These are phyloP conservation scores for Harpagoxenus sublaevis DNA, from an alignment of 2,888 invertebrate genomes.

Conservation along the genomic window DNA sequence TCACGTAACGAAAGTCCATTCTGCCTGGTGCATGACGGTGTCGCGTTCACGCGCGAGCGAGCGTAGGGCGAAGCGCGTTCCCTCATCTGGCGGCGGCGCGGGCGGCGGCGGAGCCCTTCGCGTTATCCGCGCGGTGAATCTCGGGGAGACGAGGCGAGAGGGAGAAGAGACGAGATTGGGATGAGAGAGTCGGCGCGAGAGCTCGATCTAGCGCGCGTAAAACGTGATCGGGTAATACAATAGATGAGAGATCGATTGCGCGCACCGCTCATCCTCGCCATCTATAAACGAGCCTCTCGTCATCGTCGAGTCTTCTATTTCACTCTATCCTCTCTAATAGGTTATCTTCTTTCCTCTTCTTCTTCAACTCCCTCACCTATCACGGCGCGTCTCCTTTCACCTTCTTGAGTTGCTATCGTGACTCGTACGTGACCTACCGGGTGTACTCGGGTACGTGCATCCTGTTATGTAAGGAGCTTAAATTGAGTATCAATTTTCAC, in stretches of 20 bases:
- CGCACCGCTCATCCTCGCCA: slow-evolving; percentile 72
- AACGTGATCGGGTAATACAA: slow-evolving; percentile 78
- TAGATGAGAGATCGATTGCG: slow-evolving; percentile 78
- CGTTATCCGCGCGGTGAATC: slow-evolving; percentile 56
- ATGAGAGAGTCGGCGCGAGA: slow-evolving; percentile 50
- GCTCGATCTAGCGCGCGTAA: slow-evolving; percentile 74
- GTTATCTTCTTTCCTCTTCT: slow-evolving; percentile 29
- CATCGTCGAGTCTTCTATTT: slow-evolving; percentile 27
- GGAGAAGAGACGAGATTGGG: not conserved
- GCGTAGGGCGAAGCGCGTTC: slow-evolving; percentile 54
- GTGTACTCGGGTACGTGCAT: slow-evolving; percentile 74
- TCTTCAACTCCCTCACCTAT: slow-evolving; percentile 59
- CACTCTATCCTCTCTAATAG: slow-evolving; percentile 15
- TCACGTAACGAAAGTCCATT: slow-evolving; percentile 81
- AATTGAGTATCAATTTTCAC: slow-evolving; percentile 81
- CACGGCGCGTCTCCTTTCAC: slow-evolving; percentile 70
- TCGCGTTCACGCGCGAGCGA: slow-evolving; percentile 61
- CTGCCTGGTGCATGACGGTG: slow-evolving; percentile 70
- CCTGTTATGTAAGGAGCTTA: slow-evolving; percentile 75
- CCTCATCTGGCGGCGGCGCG: slow-evolving; percentile 40
- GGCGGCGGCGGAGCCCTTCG: slow-evolving; percentile 47
- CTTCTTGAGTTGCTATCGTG: slow-evolving; percentile 71
- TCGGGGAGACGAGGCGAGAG: slow-evolving; percentile 29
- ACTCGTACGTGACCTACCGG: slow-evolving; percentile 70
- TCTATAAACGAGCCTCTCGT: slow-evolving; percentile 60